Conservation (phyloP, 2,113 vertebrate genomes). For the Phasianus colchicus region DNA sequence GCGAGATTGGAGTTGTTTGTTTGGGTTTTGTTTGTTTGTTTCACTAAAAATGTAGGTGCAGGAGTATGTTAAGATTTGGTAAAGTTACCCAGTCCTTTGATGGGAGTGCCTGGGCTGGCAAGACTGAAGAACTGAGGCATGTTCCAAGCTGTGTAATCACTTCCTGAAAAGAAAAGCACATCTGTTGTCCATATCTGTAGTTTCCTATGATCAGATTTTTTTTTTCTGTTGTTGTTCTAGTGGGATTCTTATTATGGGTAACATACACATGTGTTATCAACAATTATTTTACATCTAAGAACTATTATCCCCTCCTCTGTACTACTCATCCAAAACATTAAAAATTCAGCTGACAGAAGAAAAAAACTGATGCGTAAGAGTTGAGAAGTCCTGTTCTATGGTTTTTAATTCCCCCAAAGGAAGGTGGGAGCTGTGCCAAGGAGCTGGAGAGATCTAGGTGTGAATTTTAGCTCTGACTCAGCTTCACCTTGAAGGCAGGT, state of each 20-base stretch:
- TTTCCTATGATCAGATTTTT: not conserved
- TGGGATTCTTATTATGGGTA: not conserved
- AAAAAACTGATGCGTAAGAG: not conserved
- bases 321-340: not conserved
- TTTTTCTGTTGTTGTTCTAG: not conserved
- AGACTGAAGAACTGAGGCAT: not conserved
- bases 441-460: not conserved
- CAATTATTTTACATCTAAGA: not conserved
- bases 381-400: not conserved
- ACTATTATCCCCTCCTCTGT: not conserved
- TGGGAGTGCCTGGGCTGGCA: not conserved
- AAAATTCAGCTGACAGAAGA: not conserved
- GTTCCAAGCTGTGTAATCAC: not conserved
- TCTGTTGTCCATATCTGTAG: not conserved
- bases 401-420: not conserved
- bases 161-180: not conserved
- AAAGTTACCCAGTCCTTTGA: not conserved
- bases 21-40: not conserved
- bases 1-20: not conserved
- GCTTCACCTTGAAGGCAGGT: not conserved
- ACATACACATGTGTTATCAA: not conserved
- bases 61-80: not conserved
- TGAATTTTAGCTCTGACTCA: slow-evolving; percentile 17
- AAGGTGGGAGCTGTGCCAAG: not conserved
- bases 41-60: not conserved